Conservation (phyloP, 1,140 invertebrate species). For the Pentalonia nigronervosa region DNA sequence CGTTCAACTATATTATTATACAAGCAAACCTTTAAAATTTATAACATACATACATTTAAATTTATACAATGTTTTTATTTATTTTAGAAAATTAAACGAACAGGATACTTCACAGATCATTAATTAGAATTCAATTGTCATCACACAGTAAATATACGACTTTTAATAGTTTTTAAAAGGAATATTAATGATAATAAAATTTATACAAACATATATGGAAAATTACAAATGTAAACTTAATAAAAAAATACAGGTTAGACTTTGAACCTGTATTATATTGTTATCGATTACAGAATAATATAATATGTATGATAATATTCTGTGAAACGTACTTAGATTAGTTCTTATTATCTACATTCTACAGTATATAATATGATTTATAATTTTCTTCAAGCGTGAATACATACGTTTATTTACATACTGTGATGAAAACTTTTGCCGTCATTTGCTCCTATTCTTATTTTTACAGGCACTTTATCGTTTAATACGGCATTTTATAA, state of each 20-base stretch:
- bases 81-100: background rate
- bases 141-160: background rate
- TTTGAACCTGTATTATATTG: background rate
- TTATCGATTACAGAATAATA: background rate
- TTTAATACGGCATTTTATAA: background rate
- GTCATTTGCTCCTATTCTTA: background rate
- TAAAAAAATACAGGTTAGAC: background rate
- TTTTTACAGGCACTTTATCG: slow-evolving; percentile 6
- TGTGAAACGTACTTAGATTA: background rate
- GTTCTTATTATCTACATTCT: background rate
- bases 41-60: too few relatives aligned
- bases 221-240: background rate
- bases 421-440: background rate
- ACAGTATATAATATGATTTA: background rate
- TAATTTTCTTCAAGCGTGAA: background rate
- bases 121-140: background rate
- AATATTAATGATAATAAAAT: background rate
- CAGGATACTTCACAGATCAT: background rate
- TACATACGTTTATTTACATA: background rate
- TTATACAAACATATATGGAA: background rate
- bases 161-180: background rate
- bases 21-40: background rate
- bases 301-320: background rate
- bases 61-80: background rate
- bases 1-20: background rate